phyloP scores from a whole-genome alignment of 2,888 invertebrate species.

The Idaea dimidiata region DNA sequence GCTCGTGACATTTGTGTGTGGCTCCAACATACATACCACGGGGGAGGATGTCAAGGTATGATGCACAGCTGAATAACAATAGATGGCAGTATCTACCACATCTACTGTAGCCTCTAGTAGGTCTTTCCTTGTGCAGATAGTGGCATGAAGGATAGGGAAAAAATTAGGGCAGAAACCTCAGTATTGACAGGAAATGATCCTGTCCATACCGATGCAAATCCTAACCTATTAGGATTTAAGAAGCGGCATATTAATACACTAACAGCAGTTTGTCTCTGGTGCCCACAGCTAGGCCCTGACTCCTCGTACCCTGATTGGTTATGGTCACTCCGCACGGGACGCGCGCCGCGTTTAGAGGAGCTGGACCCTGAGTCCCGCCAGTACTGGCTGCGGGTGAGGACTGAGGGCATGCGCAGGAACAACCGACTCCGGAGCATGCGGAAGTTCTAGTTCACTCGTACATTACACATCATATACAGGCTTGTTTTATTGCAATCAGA shows the following conservation, averaged over 20 bases:
- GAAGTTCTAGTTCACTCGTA: conserved; percentile 70
- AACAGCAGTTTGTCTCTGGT: not conserved
- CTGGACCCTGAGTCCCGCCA: conserved; percentile 88
- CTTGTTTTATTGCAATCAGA: too few relatives aligned
- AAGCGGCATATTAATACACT: too few relatives aligned
- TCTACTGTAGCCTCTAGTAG: too few relatives aligned
- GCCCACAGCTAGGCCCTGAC: conserved; percentile 56
- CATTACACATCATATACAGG: too few relatives aligned
- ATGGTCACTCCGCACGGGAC: conserved; percentile 87
- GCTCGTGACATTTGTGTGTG: conserved; percentile 89
- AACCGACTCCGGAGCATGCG: conserved; percentile 82
- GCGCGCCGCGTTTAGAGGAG: conserved; percentile 84
- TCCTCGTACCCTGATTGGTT: conserved; percentile 95
- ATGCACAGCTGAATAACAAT: not conserved
- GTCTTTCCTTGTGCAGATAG: too few relatives aligned
- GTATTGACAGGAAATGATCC: too few relatives aligned
- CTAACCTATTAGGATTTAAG: too few relatives aligned
- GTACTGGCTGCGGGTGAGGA: conserved; percentile 90
- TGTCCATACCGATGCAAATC: too few relatives aligned
- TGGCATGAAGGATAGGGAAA: too few relatives aligned
- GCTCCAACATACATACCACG: conserved; percentile 89
- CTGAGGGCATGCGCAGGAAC: conserved; percentile 82
- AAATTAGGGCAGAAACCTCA: too few relatives aligned
- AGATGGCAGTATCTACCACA: too few relatives aligned
- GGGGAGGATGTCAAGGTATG: conserved; percentile 88